Base-by-base conservation (phyloP, 2,113 vertebrate genomes). In the Bolborhynchus lineola region DNA sequence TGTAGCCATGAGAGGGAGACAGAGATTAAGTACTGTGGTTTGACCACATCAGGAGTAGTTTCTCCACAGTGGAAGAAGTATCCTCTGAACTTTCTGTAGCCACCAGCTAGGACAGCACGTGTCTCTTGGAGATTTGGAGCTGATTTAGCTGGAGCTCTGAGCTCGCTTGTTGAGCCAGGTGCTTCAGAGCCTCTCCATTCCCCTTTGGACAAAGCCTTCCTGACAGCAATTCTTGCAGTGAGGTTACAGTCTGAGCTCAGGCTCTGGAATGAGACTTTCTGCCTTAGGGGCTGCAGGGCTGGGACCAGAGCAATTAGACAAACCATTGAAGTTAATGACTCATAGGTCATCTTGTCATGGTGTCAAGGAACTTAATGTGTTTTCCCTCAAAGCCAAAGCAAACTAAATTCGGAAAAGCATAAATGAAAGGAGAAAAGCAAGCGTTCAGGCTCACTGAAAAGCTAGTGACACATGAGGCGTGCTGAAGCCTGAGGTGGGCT, bases 401-500 rank as follows among this genome's bases (percentile, higher is more conserved):
- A 94, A 94, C 92, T 85, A 77, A 93, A 91, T 91, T 91, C 93
- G 93, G 91, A 72, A 83, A 93, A 87, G 86, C 63, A 64, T 95
- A 92, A 92, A 93, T 60, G 57, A 87, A 79, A 94, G 78, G 88
- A 91, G 81, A 96, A 97, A 96, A 95, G 92, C 83, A 94, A 96
- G 52, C 79, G 86, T 95, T 95, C 86, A 95, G 96, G 93, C 94
- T 97, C 96, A 93, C 91, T 96, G 93, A 84, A 95, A 63, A 96
- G 81, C 92, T 92, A 96, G 86, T 96, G 93, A 95, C 96, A 94
- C 92, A 3, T 92, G 83, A 59, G 76, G 37, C 44, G 87, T 92
- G 95, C 91, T 95, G 95, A 96, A 89, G 91, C 46, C 95, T 88
- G 76, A 90, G 89, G 83, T 94, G 95, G 74, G 37, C 77, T 68